Evolutionary conservation across 2,888 invertebrate species (phyloP).

Genomic region (Microctonus aethiopoides): DNA sequence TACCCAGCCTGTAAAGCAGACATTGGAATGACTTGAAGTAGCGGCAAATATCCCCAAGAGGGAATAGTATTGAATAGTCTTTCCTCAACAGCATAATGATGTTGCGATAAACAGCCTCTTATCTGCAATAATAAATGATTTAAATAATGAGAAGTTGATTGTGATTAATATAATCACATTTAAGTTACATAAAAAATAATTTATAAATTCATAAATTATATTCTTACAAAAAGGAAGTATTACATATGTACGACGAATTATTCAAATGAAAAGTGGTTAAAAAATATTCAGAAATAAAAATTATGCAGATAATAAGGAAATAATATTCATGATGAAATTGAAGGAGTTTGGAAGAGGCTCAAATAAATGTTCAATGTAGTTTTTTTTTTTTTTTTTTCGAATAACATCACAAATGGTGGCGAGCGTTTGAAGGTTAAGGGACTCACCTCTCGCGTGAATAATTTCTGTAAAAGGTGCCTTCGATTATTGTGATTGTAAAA

Average conservation of each 20-base stretch:
- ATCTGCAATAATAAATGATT: conserved; percentile 50
- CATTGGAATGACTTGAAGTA: conserved; percentile 61
- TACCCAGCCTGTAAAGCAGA: conserved; percentile 65
- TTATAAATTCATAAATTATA: no score
- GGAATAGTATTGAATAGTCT: conserved; percentile 62
- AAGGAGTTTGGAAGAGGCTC: neutral
- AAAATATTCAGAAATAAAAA: neutral
- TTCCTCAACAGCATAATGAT: conserved; percentile 63
- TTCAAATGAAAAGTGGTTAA: neutral
- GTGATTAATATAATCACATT: neutral
- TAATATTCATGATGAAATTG: neutral
- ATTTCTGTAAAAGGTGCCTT: conserved; percentile 68
- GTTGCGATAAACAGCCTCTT: conserved; percentile 59
- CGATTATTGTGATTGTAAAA: conserved; percentile 52
- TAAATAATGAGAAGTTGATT: neutral
- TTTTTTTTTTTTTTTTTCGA: neutral
- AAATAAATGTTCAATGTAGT: neutral
- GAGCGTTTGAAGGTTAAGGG: conserved; percentile 6
- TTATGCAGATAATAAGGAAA: no score
- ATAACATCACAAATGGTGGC: neutral
- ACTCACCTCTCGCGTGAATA: conserved; percentile 74
- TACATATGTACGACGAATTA: no score
- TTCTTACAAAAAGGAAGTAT: no score
- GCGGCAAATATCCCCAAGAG: conserved; percentile 60
- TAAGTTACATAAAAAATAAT: no score